Evolutionary conservation across 2,888 invertebrate genomes (phyloP).

Genomic region (Caenorhabditis sp.): DNA sequence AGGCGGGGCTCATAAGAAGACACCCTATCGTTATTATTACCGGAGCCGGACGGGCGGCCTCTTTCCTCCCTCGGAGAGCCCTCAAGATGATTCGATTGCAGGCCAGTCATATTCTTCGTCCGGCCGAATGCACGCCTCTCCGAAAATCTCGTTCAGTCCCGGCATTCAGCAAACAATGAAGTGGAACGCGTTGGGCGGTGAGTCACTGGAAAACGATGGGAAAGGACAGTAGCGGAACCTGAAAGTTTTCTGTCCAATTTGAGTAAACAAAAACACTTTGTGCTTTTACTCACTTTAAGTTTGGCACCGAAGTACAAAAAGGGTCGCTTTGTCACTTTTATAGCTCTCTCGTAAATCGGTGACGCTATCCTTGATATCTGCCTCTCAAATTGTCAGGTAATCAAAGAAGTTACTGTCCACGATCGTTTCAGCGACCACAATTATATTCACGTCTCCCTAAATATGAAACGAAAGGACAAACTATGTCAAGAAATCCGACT

Average conservation of each 20-base stretch:
- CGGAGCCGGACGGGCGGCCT: slow-evolving; percentile 1
- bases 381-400: neutral
- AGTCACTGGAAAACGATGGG: too few relatives aligned
- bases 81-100: slow-evolving; percentile 34
- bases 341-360: slow-evolving; percentile 39
- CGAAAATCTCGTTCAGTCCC: slow-evolving; percentile 55
- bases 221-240: too few relatives aligned
- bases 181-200: slow-evolving; percentile 43
- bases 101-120: slow-evolving; percentile 51
- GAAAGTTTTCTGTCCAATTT: too few relatives aligned
- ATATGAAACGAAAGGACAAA: too few relatives aligned
- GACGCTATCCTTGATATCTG: slow-evolving; percentile 3
- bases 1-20: too few relatives aligned
- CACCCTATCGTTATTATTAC: slow-evolving; percentile 24
- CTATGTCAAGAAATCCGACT: too few relatives aligned
- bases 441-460: too few relatives aligned
- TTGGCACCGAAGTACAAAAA: slow-evolving; percentile 22
- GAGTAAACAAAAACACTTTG: too few relatives aligned
- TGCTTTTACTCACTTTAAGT: too few relatives aligned
- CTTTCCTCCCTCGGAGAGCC: too few relatives aligned
- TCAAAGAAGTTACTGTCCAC: slow-evolving; percentile 16
- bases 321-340: slow-evolving; percentile 27
- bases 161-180: slow-evolving; percentile 54
- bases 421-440: too few relatives aligned
- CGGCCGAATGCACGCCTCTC: slow-evolving; percentile 52